Evolutionary conservation across 2,888 invertebrate species (phyloP).

Genomic region (Volucella bombylans): DNA sequence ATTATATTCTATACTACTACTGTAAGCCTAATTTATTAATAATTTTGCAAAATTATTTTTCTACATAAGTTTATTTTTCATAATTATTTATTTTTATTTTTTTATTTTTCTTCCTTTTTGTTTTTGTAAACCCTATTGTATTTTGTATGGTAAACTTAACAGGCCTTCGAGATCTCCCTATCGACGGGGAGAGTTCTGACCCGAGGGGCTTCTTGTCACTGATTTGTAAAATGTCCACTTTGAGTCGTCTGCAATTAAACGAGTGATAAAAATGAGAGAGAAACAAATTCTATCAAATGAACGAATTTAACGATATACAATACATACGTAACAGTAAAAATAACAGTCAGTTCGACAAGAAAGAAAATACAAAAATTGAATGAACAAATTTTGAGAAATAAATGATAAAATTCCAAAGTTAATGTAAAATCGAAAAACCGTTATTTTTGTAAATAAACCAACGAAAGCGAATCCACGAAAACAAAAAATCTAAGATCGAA

Average conservation of each 20-base stretch:
- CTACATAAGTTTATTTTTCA: conserved; percentile 14
- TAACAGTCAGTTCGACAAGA: conserved; percentile 52
- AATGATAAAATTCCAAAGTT: conserved; percentile 14
- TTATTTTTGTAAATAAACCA: conserved; percentile 77
- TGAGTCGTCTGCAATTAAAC: conserved; percentile 43
- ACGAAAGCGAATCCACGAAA: conserved; percentile 62
- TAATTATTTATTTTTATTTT: conserved; percentile 41
- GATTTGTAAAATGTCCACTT: conserved; percentile 76
- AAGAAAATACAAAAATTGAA: conserved; percentile 24
- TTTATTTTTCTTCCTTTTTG: conserved; percentile 75
- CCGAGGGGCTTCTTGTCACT: conserved; percentile 81
- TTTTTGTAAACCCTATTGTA: conserved; percentile 73
- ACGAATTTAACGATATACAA: conserved; percentile 52
- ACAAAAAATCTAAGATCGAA: conserved; percentile 28
- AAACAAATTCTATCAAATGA: conserved; percentile 30
- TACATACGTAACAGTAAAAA: conserved; percentile 40
- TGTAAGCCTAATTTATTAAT: conserved; percentile 21
- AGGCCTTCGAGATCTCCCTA: conserved; percentile 82
- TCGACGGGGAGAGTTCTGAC: conserved; percentile 82
- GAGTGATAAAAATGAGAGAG: conserved; percentile 45
- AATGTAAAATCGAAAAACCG: conserved; percentile 8
- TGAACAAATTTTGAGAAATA: conserved; percentile 31
- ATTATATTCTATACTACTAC: conserved; percentile 75
- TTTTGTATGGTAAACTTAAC: conserved; percentile 61
- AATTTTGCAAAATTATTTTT: conserved; percentile 51